Conservation (phyloP, 2,797 vertebrate genomes). For the Karalla daura region DNA sequence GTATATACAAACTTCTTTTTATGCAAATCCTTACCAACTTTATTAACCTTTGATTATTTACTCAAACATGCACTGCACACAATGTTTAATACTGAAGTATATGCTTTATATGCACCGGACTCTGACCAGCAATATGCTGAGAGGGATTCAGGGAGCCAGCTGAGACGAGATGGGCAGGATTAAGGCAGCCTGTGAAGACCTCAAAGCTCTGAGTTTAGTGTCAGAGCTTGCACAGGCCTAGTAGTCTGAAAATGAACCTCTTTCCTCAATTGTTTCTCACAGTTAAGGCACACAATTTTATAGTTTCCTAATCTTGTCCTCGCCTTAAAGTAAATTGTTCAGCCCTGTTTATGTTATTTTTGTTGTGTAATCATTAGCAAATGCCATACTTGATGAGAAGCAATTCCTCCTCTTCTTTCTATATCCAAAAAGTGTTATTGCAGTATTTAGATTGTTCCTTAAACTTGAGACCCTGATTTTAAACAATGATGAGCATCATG, state of each 20-base stretch:
- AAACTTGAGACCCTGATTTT: not conserved
- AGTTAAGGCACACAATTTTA: not conserved
- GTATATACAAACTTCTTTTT: constrained; percentile 22
- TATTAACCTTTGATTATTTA: constrained; percentile 23
- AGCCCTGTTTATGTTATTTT: constrained; percentile 1
- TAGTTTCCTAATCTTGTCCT: not conserved
- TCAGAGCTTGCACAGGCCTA: not conserved
- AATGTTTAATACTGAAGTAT: constrained; percentile 17
- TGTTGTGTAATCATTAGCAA: not conserved
- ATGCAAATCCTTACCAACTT: constrained; percentile 31
- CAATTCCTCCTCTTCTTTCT: constrained; percentile 8
- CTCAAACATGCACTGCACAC: constrained; percentile 18
- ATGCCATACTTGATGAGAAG: not conserved
- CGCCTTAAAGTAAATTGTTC: not conserved
- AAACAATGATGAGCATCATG: too few species aligned
- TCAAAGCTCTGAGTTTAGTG: constrained; percentile 7
- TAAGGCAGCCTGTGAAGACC: constrained; percentile 5
- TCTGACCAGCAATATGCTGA: constrained; percentile 22
- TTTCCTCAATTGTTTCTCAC: not conserved
- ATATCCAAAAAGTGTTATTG: constrained; percentile 16
- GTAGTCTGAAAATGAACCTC: not conserved
- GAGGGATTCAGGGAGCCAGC: constrained; percentile 5
- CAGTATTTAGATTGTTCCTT: too few species aligned
- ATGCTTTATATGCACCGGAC: constrained; percentile 17
- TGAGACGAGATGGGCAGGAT: not conserved